Base-by-base conservation (phyloP, 2,113 vertebrate species). In the Brachyistius frenatus region DNA sequence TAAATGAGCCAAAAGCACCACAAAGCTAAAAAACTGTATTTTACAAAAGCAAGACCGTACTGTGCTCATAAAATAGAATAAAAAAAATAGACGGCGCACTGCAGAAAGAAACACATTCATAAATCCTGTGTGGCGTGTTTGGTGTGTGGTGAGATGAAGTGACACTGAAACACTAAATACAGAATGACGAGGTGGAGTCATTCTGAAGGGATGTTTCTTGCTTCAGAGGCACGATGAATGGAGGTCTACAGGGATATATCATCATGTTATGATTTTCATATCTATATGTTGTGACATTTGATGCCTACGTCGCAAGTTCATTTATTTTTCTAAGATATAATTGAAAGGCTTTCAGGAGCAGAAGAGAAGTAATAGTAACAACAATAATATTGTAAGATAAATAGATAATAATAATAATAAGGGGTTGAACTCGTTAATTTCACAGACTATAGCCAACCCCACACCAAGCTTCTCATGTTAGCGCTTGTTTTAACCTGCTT, bases 141-240 rank as follows among this genome's bases (percentile, higher is more conserved):
- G 49, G 31, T 6, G 36, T 30, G 54, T 44, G 61, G 62, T 58
- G 83, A 58, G 52, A 70, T 84, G 83, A 58, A 11, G 66, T 64
- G 81, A 88, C 77, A 85, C 82, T 64, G 81, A 90, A 80, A 85
- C 82, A 80, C 73, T 75, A 73, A 88, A 83, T 37, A 31, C 33
- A 72, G 70, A 81, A 74, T 47, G 68, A 65, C 14, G 0, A 2
- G 0, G 53, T 57, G 44, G 76, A 77, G 66, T 76, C 81, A 63
- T 74, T 76, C 71, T 67, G 6, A 37, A 14, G 0, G 23, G 60
- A 53, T 53, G 71, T 8, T 75, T 67, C 55, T 66, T 6, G 85
- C 77, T 86, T 84, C 80, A 86, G 86, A 88, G 86, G 81, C 86
- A 85, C 84, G 35, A 71, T 76, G 81, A 85, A 84, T 57, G 64